phyloP scores from a whole-genome alignment of 2,113 vertebrate species.

The Blennius ocellaris region DNA sequence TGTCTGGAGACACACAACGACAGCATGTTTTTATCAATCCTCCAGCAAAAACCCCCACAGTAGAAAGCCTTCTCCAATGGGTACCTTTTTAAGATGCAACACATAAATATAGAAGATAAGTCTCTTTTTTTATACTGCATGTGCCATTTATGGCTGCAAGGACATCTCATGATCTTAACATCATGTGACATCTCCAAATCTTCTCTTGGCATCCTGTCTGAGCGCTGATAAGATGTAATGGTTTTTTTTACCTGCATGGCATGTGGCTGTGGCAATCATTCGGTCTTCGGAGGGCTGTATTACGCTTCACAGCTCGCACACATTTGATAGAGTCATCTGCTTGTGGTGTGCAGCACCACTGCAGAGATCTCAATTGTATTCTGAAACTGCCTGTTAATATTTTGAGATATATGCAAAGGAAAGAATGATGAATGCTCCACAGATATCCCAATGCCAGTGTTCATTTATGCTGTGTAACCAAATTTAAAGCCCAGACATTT shows the following conservation, averaged over 20 bases:
- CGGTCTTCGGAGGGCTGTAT: slow-evolving; percentile 34
- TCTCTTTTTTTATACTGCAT: background rate
- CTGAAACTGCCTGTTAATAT: slow-evolving; percentile 42
- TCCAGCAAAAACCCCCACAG: too few species aligned
- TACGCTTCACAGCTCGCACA: slow-evolving; percentile 36
- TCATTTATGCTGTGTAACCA: background rate
- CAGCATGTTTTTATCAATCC: too few species aligned
- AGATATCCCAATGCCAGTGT: background rate
- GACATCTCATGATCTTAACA: slow-evolving; percentile 34
- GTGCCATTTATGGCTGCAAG: slow-evolving; percentile 8
- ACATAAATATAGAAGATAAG: slow-evolving; percentile 43
- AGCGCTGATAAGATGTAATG: slow-evolving; percentile 51
- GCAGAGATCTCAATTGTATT: slow-evolving; percentile 14
- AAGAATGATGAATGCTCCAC: slow-evolving; percentile 12
- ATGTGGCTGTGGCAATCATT: slow-evolving; percentile 36
- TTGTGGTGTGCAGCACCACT: slow-evolving; percentile 19
- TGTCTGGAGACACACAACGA: too few species aligned
- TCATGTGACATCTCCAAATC: slow-evolving; percentile 22
- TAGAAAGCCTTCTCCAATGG: background rate
- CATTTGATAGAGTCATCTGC: slow-evolving; percentile 50
- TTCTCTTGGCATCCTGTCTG: slow-evolving; percentile 18
- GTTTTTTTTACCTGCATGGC: slow-evolving; percentile 53
- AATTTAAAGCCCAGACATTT: slow-evolving; percentile 4
- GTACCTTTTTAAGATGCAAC: slow-evolving; percentile 41
- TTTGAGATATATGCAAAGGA: slow-evolving; percentile 21